Evolutionary conservation across 2,797 vertebrate genomes (phyloP).

Genomic region (Micropoecilia bifurca): DNA sequence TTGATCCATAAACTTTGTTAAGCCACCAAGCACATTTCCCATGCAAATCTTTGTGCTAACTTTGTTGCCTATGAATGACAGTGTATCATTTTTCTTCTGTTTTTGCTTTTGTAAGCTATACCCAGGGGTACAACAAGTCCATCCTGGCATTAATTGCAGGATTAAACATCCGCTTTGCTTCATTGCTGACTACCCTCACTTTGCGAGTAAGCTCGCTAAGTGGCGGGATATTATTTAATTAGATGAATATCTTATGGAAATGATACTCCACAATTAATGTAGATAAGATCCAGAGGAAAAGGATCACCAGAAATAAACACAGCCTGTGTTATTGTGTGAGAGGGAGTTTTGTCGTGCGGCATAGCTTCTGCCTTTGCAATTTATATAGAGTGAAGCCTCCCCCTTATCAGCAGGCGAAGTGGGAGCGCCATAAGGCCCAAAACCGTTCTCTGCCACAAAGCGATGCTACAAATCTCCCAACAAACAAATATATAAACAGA

Average conservation of each 20-base stretch:
- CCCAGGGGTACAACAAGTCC: constrained; percentile 52
- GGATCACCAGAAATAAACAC: constrained; percentile 16
- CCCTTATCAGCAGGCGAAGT: constrained; percentile 45
- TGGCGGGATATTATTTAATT: constrained; percentile 75
- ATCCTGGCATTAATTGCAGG: constrained; percentile 71
- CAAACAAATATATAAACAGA: constrained; percentile 62
- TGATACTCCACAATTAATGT: constrained; percentile 36
- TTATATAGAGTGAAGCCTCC: constrained; percentile 48
- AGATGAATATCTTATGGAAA: constrained; percentile 67
- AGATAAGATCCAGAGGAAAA: constrained; percentile 32
- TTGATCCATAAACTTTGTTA: neutral
- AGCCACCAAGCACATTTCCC: constrained; percentile 11
- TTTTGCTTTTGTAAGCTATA: constrained; percentile 51
- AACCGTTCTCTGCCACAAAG: constrained; percentile 36
- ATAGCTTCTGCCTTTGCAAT: constrained; percentile 24
- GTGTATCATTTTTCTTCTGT: constrained; percentile 39
- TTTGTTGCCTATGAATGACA: constrained; percentile 32
- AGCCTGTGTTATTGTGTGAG: constrained; percentile 14
- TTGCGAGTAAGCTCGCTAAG: constrained; percentile 67
- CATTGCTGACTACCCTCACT: constrained; percentile 58
- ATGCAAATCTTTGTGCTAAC: constrained; percentile 12
- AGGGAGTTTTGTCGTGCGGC: constrained; percentile 29
- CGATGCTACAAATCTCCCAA: constrained; percentile 48
- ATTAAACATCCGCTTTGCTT: constrained; percentile 76
- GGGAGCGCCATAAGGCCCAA: constrained; percentile 33